These are phyloP conservation scores for Crotalus viridis DNA, from an alignment of 2,113 vertebrate species.

Conservation along the genomic window DNA sequence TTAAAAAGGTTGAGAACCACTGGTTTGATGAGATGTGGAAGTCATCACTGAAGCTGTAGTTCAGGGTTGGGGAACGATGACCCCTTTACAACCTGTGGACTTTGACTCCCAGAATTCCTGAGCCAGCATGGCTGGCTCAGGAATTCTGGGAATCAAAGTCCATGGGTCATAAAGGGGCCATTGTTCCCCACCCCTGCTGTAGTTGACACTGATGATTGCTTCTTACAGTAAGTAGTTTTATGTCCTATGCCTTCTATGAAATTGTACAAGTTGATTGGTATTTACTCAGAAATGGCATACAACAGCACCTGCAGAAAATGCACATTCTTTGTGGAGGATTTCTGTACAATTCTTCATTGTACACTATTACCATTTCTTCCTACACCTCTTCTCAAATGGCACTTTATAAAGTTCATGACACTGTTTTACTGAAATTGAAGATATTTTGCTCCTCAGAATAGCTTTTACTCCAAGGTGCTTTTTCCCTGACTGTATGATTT, in stretches of 20 bases:
- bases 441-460: not conserved
- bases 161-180: not conserved
- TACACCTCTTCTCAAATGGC: not conserved
- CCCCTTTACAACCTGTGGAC: not conserved
- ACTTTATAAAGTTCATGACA: not conserved
- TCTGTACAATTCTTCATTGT: not conserved
- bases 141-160: not conserved
- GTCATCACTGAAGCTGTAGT: not conserved
- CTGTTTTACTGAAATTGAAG: not conserved
- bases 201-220: not conserved
- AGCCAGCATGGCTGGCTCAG: not conserved
- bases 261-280: not conserved
- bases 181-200: not conserved
- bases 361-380: not conserved
- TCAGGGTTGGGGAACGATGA: not conserved
- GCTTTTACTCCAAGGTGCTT: not conserved
- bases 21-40: not conserved
- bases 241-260: not conserved
- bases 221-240: not conserved
- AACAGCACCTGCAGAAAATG: not conserved
- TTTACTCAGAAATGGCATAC: not conserved
- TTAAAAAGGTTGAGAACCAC: too few species aligned
- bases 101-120: not conserved
- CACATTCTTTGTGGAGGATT: not conserved
- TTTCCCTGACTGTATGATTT: not conserved